These are phyloP conservation scores for Sebastes fasciatus DNA, from an alignment of 2,113 vertebrate species.

Conservation along the genomic window DNA sequence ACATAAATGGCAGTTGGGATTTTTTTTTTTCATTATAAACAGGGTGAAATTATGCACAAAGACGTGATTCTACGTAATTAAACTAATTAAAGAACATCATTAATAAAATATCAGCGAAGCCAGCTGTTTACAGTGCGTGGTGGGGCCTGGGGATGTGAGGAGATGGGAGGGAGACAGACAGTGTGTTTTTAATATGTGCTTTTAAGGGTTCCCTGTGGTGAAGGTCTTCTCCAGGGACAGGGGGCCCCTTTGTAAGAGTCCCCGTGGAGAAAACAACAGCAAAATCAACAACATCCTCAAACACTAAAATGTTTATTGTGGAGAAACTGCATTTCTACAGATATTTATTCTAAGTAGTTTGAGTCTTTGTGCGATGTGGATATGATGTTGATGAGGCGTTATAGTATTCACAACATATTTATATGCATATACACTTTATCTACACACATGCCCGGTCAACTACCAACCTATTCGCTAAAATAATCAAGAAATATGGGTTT, in stretches of 20 bases:
- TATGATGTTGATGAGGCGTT: background rate
- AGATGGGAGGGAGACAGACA: slow-evolving; percentile 69
- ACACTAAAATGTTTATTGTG: slow-evolving; percentile 43
- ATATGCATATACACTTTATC: background rate
- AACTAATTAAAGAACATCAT: slow-evolving; percentile 89
- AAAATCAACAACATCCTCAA: slow-evolving; percentile 72
- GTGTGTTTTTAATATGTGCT: slow-evolving; percentile 84
- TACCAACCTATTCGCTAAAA: background rate
- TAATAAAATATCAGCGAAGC: slow-evolving; percentile 87
- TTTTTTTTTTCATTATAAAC: slow-evolving; percentile 80
- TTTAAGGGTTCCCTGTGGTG: slow-evolving; percentile 81
- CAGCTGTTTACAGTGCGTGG: slow-evolving; percentile 85
- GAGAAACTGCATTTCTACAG: slow-evolving; percentile 2
- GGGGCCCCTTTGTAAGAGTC: slow-evolving; percentile 62
- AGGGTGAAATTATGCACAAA: slow-evolving; percentile 84
- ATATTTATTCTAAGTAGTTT: slow-evolving; percentile 41
- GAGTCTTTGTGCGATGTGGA: background rate
- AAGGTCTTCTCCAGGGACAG: slow-evolving; percentile 67
- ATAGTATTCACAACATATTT: background rate
- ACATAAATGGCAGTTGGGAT: slow-evolving; percentile 77
- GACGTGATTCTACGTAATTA: slow-evolving; percentile 83
- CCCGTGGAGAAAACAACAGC: slow-evolving; percentile 72
- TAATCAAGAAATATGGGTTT: background rate
- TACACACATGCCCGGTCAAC: background rate
- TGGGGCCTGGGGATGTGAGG: slow-evolving; percentile 75